phyloP scores from a whole-genome alignment of 2,797 vertebrate genomes.

The Jordanella pulchra region DNA sequence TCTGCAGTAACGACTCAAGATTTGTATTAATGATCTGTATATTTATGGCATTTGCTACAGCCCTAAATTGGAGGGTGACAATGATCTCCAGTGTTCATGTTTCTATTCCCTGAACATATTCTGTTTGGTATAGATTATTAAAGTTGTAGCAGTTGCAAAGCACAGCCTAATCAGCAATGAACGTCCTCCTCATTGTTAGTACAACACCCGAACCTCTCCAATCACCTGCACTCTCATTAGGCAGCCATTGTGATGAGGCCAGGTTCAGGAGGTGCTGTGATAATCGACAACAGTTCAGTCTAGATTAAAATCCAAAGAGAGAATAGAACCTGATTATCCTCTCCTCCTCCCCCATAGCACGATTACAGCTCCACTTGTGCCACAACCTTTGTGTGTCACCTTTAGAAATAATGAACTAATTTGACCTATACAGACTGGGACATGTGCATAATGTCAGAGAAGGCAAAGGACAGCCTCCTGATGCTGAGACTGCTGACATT shows the following conservation, averaged over 20 bases:
- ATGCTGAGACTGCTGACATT: not conserved
- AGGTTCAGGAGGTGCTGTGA: slow-evolving; percentile 51
- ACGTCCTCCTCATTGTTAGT: slow-evolving; percentile 39
- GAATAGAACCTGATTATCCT: slow-evolving; percentile 56
- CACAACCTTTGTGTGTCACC: slow-evolving; percentile 47
- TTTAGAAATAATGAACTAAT: slow-evolving; percentile 51
- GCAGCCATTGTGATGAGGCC: slow-evolving; percentile 43
- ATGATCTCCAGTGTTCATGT: not conserved
- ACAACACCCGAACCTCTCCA: slow-evolving; percentile 40
- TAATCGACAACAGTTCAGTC: slow-evolving; percentile 59
- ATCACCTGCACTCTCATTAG: slow-evolving; percentile 68
- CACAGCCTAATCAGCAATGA: slow-evolving; percentile 49
- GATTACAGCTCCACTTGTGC: slow-evolving; percentile 25
- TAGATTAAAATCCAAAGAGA: slow-evolving; percentile 53
- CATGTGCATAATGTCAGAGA: not conserved
- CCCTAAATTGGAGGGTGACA: not conserved
- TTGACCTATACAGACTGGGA: not conserved
- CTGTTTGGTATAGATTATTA: slow-evolving; percentile 39
- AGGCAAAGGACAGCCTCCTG: not conserved
- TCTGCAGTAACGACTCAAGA: too few species aligned
- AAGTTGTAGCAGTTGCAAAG: slow-evolving; percentile 23
- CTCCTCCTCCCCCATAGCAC: slow-evolving; percentile 37
- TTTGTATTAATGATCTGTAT: too few species aligned
- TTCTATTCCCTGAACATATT: slow-evolving; percentile 13
- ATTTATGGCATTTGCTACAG: not conserved